These are phyloP conservation scores for Paradisaea rubra DNA, from an alignment of 2,113 vertebrate species.

Conservation along the genomic window DNA sequence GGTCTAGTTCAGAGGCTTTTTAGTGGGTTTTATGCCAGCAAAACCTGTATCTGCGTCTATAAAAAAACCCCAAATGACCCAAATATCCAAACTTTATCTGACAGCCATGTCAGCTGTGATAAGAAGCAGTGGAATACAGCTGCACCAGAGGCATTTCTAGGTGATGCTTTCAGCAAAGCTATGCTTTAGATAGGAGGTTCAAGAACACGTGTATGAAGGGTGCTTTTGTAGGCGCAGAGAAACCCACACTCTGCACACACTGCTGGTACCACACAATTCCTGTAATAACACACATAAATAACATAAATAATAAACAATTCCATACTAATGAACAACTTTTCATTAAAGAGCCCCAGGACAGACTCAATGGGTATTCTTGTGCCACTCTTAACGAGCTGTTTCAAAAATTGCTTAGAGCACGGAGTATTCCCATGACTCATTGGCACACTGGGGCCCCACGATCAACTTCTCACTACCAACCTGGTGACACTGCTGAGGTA, in stretches of 20 bases:
- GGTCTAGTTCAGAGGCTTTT: neutral
- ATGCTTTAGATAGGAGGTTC: neutral
- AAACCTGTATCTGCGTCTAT: neutral
- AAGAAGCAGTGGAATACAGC: neutral
- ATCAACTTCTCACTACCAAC: neutral
- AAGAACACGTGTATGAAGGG: accelerated
- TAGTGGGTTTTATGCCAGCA: neutral
- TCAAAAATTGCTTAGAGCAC: neutral
- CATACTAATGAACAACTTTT: neutral
- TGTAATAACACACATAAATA: neutral
- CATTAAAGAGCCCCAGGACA: neutral
- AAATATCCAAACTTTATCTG: neutral
- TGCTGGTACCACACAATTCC: neutral
- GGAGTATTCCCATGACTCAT: neutral
- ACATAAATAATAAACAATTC: neutral
- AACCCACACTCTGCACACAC: neutral
- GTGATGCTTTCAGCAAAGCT: neutral
- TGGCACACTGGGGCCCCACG: accelerated
- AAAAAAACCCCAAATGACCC: neutral
- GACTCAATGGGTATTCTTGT: neutral
- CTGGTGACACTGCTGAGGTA: neutral
- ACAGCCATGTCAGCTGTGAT: neutral
- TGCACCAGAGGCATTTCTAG: neutral
- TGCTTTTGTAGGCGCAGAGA: neutral
- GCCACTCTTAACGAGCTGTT: neutral